Base-by-base conservation (phyloP, 2,797 vertebrate species). In the Acropternis orthonyx region DNA sequence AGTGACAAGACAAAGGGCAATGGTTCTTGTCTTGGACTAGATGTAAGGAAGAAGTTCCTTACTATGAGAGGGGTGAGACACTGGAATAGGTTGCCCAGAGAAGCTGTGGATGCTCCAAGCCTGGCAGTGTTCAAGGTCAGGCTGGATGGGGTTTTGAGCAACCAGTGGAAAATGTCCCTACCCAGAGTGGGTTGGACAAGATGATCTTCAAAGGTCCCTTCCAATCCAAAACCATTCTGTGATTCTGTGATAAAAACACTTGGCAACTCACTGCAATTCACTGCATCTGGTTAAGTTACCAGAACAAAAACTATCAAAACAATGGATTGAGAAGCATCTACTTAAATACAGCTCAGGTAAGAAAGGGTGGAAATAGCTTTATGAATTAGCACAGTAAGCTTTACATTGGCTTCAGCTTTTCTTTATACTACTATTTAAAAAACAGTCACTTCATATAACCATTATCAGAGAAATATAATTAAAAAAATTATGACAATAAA, bases 171-270 rank as follows among this genome's bases (percentile, higher is more conserved):
- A 19, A 30, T 10, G 6, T 34, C 5, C 19, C 43, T 27, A 4
- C 7, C 19, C 7, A 15, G 17, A 23, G 30, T 9, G 4, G 0
- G 0, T 3, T 41, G 27, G 41, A 43, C 26, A 28, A 61, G 15
- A 24, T 66, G 12, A 73, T 23, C 34, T 80, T 54, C 49, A 67
- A 44, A 88, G 44, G 22, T 8, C 19, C 24, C 16, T 78, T 85
- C 48, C 37, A 82, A 49, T 6, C 4, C 46, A 82, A 82, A 78
- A 74, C 24, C 27, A 52, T 30, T 30, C 39, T 36, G 28, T 17
- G 12, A 66, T 43, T 86, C 28, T 34, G 7, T 34, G 26, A 54
- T 23, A 73, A 27, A 49, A 49, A 27, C 49, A 49, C 26, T 49
- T 49, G 30, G 14, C 11, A 77, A 51, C 17, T 56, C 51, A n/a